Percentiles rank a stretch among this genome's conserved stretches.
Conservation (phyloP, 2,797 vertebrate genomes). For the Mus minutoides region DNA sequence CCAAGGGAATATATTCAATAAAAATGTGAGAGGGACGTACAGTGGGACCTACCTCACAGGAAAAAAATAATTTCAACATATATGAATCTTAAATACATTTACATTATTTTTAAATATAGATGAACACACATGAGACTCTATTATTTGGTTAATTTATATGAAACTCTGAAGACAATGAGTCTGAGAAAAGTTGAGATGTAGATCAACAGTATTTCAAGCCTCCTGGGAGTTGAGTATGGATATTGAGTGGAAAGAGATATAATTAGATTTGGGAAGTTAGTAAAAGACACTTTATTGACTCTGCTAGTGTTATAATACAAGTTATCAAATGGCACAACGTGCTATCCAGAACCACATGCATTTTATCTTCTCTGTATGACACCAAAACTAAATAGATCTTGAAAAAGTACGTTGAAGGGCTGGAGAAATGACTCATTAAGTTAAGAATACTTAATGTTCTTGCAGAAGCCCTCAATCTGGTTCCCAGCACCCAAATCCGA, state of each 20-base stretch:
- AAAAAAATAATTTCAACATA: not conserved
- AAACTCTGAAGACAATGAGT: not conserved
- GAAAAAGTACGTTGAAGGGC: not conserved
- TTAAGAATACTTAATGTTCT: not conserved
- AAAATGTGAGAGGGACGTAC: not conserved
- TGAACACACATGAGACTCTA: not conserved
- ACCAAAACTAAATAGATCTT: not conserved
- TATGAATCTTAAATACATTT: not conserved
- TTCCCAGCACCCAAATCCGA: not conserved
- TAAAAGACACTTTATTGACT: not conserved
- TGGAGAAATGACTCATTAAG: not conserved
- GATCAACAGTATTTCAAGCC: not conserved
- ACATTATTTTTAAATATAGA: not conserved
- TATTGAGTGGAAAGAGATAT: not conserved
- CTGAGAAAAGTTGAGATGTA: not conserved
- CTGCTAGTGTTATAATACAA: not conserved
- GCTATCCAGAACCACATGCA: not conserved
- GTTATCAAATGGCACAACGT: not conserved
- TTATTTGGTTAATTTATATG: not conserved
- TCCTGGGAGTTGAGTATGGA: not conserved
- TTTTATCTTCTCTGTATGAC: not conserved
- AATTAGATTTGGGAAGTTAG: not conserved
- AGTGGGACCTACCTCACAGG: not conserved
- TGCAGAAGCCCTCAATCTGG: no score
- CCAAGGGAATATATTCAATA: not conserved